These are phyloP conservation scores for Ispidina lecontei DNA, from an alignment of 2,797 vertebrate genomes.

Conservation along the genomic window DNA sequence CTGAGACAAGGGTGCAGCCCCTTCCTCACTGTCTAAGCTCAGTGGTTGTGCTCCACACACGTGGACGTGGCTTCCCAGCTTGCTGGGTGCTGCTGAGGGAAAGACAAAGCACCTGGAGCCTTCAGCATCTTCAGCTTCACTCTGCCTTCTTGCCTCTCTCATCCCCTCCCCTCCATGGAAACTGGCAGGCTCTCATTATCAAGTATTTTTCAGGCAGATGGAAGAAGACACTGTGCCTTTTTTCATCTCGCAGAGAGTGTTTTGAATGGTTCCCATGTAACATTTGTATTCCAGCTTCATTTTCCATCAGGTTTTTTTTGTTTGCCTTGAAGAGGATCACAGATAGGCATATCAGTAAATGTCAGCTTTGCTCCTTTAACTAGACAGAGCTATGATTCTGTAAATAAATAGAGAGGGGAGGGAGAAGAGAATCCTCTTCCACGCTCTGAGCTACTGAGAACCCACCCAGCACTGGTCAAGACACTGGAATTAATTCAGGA, in stretches of 20 bases:
- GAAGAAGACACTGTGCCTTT: background rate
- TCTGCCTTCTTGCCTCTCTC: background rate
- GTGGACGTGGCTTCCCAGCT: accelerated
- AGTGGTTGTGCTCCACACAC: background rate
- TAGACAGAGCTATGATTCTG: background rate
- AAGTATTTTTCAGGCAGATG: conserved; percentile 34
- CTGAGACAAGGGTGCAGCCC: accelerated
- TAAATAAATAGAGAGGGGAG: background rate
- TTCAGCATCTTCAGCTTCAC: accelerated
- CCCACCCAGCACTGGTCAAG: background rate
- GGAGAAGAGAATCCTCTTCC: background rate
- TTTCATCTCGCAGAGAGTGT: background rate
- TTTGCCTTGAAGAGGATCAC: background rate
- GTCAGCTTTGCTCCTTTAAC: background rate
- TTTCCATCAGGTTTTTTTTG: background rate
- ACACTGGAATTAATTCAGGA: background rate
- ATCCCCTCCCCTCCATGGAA: conserved; percentile 10
- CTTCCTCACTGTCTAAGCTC: background rate
- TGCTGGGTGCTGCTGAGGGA: background rate
- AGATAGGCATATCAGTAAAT: background rate
- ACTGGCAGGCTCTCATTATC: conserved; percentile 2
- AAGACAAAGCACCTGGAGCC: background rate
- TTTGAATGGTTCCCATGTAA: background rate
- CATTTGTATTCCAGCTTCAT: background rate
- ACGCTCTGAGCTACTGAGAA: background rate